These are phyloP conservation scores for Manduca sexta DNA, from an alignment of 1,140 invertebrate species.

Conservation along the genomic window DNA sequence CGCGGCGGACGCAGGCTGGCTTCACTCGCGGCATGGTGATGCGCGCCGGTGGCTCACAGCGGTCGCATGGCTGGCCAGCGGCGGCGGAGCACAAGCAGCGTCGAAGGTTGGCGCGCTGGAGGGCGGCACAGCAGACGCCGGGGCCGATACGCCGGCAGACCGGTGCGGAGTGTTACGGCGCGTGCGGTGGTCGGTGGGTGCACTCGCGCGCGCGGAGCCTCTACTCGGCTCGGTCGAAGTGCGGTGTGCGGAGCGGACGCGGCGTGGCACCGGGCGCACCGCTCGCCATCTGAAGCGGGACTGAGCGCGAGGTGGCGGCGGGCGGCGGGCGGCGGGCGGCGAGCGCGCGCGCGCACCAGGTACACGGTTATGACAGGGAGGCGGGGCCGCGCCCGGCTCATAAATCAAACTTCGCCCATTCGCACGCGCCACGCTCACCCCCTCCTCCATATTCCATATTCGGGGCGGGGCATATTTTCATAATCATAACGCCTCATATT, in stretches of 20 bases:
- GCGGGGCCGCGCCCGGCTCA: constrained; percentile 68
- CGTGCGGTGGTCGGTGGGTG: constrained; percentile 11
- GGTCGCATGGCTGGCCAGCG: constrained; percentile 44
- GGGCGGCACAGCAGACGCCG: too few relatives aligned
- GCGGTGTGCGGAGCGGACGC: constrained; percentile 35
- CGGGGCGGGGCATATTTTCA: constrained; percentile 74
- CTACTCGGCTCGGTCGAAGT: constrained; percentile 39
- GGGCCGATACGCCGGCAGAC: too few relatives aligned
- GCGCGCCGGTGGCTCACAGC: constrained; percentile 42
- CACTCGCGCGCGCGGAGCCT: constrained; percentile 43
- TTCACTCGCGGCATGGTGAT: constrained; percentile 66
- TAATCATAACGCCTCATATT: constrained; percentile 75
- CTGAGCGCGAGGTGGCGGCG: constrained; percentile 58
- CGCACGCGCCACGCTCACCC: constrained; percentile 57
- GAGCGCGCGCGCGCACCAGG: constrained; percentile 65
- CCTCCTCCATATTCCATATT: constrained; percentile 71
- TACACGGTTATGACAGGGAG: constrained; percentile 71
- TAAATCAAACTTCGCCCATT: constrained; percentile 74
- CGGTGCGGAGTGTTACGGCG: too few relatives aligned
- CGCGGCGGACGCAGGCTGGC: constrained; percentile 68
- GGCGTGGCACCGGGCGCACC: constrained; percentile 43
- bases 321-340: constrained; percentile 45
- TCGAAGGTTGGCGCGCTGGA: neutral
- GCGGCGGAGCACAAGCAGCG: constrained; percentile 18
- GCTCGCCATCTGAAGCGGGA: constrained; percentile 68